Conservation (phyloP, 2,113 vertebrate species). For the Vireo altiloquus region DNA sequence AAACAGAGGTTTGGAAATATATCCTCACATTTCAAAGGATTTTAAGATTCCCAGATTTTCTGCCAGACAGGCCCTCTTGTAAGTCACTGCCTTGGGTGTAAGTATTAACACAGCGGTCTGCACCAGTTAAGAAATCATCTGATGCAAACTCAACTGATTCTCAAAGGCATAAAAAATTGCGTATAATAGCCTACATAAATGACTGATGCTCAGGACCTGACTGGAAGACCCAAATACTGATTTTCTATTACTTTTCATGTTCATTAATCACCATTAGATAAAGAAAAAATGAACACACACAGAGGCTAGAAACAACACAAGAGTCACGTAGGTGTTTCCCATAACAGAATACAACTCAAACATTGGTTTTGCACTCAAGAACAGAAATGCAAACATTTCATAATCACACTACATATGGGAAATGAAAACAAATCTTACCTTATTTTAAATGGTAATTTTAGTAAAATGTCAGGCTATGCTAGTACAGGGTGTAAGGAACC, state of each 20-base stretch:
- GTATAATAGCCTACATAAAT: neutral
- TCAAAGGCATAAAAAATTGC: neutral
- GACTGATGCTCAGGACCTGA: neutral
- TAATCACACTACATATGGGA: neutral
- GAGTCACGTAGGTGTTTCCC: constrained; percentile 1
- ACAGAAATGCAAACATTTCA: constrained; percentile 56
- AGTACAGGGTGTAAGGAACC: constrained; percentile 59
- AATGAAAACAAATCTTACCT: constrained; percentile 52
- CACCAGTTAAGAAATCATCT: neutral
- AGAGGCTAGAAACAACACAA: neutral
- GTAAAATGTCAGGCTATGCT: constrained; percentile 45
- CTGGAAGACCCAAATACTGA: neutral
- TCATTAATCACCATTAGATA: neutral
- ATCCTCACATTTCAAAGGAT: neutral
- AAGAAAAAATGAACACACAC: neutral
- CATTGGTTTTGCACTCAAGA: constrained; percentile 28
- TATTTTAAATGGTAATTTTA: neutral
- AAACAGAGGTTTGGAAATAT: neutral
- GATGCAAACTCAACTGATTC: neutral
- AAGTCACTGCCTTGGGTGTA: neutral
- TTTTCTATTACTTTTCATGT: neutral
- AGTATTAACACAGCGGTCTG: neutral
- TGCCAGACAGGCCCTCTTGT: neutral
- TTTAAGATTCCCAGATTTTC: neutral
- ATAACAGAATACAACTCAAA: constrained; percentile 13